Conservation (phyloP, 2,113 vertebrate genomes). For the Ciconia stormi region DNA sequence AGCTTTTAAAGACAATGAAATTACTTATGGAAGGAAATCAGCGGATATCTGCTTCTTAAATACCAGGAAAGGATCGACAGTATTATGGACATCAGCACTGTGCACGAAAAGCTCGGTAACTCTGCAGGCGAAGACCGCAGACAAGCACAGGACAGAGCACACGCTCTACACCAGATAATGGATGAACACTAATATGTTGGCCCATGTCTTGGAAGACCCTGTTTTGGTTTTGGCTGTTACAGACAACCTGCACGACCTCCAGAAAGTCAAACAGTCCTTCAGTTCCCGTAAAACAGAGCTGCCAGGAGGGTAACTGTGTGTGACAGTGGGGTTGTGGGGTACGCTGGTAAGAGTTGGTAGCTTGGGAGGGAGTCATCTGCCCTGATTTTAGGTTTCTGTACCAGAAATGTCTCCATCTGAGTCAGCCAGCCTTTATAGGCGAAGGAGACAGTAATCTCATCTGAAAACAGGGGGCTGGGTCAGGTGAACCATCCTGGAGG, state of each 20-base stretch:
- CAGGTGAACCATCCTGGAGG: not conserved
- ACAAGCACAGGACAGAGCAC: not conserved
- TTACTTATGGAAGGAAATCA: not conserved
- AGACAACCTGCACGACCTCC: not conserved
- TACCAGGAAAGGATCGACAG: not conserved
- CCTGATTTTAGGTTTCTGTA: not conserved
- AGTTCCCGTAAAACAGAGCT: not conserved
- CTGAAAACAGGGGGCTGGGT: not conserved
- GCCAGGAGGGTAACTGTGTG: not conserved
- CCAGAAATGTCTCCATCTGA: not conserved
- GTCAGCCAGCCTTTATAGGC: not conserved
- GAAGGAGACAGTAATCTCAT: not conserved
- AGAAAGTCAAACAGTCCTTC: not conserved
- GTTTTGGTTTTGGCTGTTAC: not conserved
- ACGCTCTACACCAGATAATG: rapidly evolving
- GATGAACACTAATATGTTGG: too few species aligned
- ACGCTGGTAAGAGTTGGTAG: not conserved
- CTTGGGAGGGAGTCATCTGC: not conserved
- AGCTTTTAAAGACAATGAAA: not conserved
- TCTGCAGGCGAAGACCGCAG: not conserved
- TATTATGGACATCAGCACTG: not conserved
- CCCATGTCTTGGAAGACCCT: not conserved
- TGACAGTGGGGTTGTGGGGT: not conserved
- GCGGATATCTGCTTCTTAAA: not conserved
- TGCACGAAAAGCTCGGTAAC: not conserved